Base-by-base conservation (phyloP, 2,113 vertebrate species). In the Asarcornis scutulata region DNA sequence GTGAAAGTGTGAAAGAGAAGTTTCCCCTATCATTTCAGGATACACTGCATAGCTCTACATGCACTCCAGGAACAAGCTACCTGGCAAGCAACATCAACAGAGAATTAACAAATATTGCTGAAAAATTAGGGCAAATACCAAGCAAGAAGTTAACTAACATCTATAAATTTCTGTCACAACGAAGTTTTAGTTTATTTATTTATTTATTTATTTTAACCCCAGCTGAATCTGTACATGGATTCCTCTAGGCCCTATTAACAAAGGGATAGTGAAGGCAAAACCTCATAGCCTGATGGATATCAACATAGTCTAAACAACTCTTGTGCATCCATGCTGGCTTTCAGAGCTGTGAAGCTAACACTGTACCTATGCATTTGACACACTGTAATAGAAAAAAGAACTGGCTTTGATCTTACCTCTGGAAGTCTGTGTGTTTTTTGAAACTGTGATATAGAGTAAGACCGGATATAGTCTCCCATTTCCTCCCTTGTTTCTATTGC, bases 401-500 rank as follows among this genome's bases (percentile, higher is more conserved):
- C 12, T 56, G 44, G 17, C n/a, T 81, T 38, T 14, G 13, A 58
- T 84, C 98, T 97, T 92, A 99, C 99, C 98, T 99, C 99, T 6
- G 99, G 99, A 31, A 99, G 98, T 20, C 97, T 98, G 86, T 99
- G 99, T 32, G 96, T 98, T 97, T 99, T 99, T 86, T 99, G 98
- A 97, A 99, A 99, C 96, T 99, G 99, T 62, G 99, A 99, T 76
- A 99, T 95, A 32, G 99, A 99, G 90, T 99, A 99, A 11, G 99
- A 98, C 38, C 99, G 98, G 83, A 99, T 98, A 32, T 99, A 99
- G 92, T 99, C 99, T 6, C 99, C 99, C 99, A 99, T 99, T 96
- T 99, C 99, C 95, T 99, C 99, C 77, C 99, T 98, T 17, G 99
- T 99, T 97, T 99, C 99, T 92, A 99, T 99, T 88, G 99, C 99